phyloP scores from a whole-genome alignment of 2,888 invertebrate genomes.

The Quadriops clusia region DNA sequence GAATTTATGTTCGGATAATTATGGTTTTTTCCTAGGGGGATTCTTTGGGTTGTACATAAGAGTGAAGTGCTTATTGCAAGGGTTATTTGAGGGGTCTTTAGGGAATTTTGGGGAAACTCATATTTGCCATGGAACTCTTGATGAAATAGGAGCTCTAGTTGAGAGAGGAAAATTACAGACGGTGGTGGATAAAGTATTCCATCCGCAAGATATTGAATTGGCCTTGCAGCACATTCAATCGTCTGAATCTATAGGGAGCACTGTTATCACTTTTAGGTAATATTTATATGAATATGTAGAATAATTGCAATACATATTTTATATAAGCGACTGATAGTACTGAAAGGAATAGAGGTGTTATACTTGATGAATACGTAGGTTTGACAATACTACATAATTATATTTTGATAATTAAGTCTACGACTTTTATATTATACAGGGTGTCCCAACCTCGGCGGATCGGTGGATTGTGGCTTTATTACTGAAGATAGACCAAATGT shows the following conservation, averaged over 20 bases:
- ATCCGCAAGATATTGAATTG: conserved; percentile 31
- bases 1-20: conserved; percentile 41
- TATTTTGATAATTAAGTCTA: too few species aligned
- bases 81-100: conserved; percentile 22
- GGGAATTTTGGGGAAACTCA: conserved; percentile 31
- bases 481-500: too few species aligned
- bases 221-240: conserved; percentile 32
- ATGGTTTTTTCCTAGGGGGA: conserved; percentile 38
- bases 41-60: conserved; percentile 39
- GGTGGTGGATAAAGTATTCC: conserved; percentile 43
- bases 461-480: too few species aligned
- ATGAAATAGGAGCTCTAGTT: conserved; percentile 35
- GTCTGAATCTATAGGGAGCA: conserved; percentile 32
- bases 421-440: too few species aligned
- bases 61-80: conserved; percentile 35
- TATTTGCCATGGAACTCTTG: conserved; percentile 29
- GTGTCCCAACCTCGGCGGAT: too few species aligned
- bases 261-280: conserved; percentile 33
- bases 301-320: too few species aligned
- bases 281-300: too few species aligned
- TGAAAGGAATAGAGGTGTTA: too few species aligned
- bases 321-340: too few species aligned
- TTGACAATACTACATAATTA: too few species aligned
- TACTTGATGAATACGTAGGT: too few species aligned
- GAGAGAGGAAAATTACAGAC: conserved; percentile 44